Percentiles rank a stretch among this genome's conserved stretches.
Evolutionary conservation across 2,888 invertebrate species (phyloP).

Genomic region (Lamellibrachia satsuma): DNA sequence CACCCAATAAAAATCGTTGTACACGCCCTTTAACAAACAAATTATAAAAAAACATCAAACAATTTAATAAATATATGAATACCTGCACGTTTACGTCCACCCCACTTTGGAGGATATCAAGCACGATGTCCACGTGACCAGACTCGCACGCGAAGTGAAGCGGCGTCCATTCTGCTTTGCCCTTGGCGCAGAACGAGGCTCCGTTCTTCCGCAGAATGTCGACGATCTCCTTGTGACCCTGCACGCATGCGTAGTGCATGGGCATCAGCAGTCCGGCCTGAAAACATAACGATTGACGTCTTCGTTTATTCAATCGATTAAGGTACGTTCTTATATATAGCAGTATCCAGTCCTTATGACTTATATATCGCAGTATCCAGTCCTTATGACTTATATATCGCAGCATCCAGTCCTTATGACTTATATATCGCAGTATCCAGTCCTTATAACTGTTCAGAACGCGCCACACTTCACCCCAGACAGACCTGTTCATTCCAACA

Average conservation of each 20-base stretch:
- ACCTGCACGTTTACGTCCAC: constrained; percentile 35
- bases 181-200: constrained; percentile 32
- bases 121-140: constrained; percentile 28
- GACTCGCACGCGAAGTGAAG: constrained; percentile 35
- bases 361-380: no score
- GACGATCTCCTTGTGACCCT: constrained; percentile 34
- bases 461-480: no score
- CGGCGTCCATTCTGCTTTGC: constrained; percentile 35
- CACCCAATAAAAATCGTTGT: no score
- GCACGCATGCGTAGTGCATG: constrained; percentile 43
- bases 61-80: not conserved
- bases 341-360: no score
- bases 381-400: no score
- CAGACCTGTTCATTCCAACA: no score
- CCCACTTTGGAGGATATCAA: constrained; percentile 28
- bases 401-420: no score
- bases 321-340: no score
- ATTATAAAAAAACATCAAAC: not conserved
- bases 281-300: not conserved
- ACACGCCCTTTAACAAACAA: not conserved
- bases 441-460: no score
- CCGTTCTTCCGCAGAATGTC: constrained; percentile 34
- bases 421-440: no score
- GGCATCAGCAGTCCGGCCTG: constrained; percentile 39
- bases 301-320: no score